Evolutionary conservation across 2,113 vertebrate genomes (phyloP).

Genomic region (Variabilichromis moorii): DNA sequence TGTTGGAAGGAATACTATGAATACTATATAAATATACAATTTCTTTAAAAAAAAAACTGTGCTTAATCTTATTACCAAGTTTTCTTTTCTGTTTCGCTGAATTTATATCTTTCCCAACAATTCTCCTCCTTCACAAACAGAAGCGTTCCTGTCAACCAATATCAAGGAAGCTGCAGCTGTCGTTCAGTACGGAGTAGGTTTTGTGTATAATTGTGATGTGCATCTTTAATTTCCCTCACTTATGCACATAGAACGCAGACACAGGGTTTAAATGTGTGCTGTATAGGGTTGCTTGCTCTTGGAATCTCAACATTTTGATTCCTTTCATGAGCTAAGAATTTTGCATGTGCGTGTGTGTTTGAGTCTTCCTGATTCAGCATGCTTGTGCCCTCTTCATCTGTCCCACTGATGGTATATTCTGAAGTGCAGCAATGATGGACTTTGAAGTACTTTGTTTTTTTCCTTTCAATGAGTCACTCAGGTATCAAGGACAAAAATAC

Average conservation of each 20-base stretch:
- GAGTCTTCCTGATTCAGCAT: not conserved
- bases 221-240: not conserved
- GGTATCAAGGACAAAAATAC: constrained; percentile 47
- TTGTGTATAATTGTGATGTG: not conserved
- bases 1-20: not conserved
- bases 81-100: not conserved
- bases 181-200: not conserved
- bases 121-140: not conserved
- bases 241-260: not conserved
- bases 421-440: constrained; percentile 27
- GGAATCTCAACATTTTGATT: constrained; percentile 18
- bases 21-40: not conserved
- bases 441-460: constrained; percentile 28
- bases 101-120: not conserved
- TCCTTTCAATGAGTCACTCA: not conserved
- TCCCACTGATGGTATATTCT: constrained; percentile 26
- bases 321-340: not conserved
- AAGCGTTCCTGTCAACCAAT: not conserved
- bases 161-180: constrained; percentile 3
- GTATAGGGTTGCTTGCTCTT: not conserved
- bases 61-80: not conserved
- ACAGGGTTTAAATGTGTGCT: not conserved
- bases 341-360: not conserved
- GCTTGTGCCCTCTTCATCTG: constrained; percentile 5
- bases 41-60: not conserved